Conservation (phyloP, 2,888 invertebrate species). For the Drosophila mimetica region DNA sequence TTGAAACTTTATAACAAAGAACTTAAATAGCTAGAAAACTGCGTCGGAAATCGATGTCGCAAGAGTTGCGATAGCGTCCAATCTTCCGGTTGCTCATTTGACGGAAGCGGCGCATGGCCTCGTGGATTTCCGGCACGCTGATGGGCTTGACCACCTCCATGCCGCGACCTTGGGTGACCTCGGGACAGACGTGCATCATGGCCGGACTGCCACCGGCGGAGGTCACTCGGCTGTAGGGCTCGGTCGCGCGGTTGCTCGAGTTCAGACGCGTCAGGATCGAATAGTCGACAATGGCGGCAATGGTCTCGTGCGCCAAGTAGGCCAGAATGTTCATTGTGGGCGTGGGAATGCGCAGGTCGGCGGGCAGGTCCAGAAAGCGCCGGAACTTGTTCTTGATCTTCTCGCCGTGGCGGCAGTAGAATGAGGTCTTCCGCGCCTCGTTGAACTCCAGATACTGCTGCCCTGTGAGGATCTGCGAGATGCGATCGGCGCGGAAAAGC, state of each 20-base stretch:
- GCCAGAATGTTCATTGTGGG: slow-evolving; percentile 91
- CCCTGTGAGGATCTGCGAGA: slow-evolving; percentile 86
- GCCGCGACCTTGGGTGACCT: slow-evolving; percentile 85
- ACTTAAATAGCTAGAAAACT: slow-evolving; percentile 82
- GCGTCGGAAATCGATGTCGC: slow-evolving; percentile 80
- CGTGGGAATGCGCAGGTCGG: slow-evolving; percentile 87
- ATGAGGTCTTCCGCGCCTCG: slow-evolving; percentile 91
- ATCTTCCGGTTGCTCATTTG: slow-evolving; percentile 82
- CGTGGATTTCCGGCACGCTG: slow-evolving; percentile 92
- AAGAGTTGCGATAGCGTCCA: slow-evolving; percentile 81
- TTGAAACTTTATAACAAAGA: too few species aligned
- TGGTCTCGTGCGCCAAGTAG: slow-evolving; percentile 95
- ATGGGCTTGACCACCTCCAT: slow-evolving; percentile 89
- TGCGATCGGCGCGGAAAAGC: slow-evolving; percentile 86
- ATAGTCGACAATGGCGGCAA: slow-evolving; percentile 94
- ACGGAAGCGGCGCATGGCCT: slow-evolving; percentile 90
- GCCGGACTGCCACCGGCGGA: slow-evolving; percentile 82
- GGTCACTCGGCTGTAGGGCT: slow-evolving; percentile 88
- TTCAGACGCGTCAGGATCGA: slow-evolving; percentile 93
- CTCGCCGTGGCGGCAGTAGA: slow-evolving; percentile 86
- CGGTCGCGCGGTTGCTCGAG: slow-evolving; percentile 87
- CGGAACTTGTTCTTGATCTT: slow-evolving; percentile 87
- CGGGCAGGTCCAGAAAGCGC: slow-evolving; percentile 87
- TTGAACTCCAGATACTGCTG: slow-evolving; percentile 91
- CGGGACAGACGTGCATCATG: slow-evolving; percentile 84